These are phyloP conservation scores for Pterocles burchelli DNA, from an alignment of 2,113 vertebrate genomes.

Conservation along the genomic window DNA sequence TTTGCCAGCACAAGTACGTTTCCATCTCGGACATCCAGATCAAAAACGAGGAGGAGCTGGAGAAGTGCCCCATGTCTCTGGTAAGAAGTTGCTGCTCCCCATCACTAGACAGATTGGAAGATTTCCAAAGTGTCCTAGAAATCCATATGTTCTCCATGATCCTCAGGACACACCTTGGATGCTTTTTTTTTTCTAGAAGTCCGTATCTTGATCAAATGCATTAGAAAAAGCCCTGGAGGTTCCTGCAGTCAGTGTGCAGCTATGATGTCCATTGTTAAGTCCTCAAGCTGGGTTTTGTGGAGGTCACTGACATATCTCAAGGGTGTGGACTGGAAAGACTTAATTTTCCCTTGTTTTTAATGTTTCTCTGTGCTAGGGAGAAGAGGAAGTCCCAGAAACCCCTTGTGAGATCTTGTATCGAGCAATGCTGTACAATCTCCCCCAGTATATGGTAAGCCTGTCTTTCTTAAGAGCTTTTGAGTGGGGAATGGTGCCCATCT, in stretches of 20 bases:
- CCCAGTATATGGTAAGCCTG: slow-evolving; percentile 92
- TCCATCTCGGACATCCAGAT: slow-evolving; percentile 96
- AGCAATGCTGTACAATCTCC: slow-evolving; percentile 92
- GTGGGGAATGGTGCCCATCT: neutral
- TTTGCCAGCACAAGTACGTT: slow-evolving; percentile 91
- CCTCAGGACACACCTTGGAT: neutral
- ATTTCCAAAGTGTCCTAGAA: neutral
- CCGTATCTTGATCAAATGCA: neutral
- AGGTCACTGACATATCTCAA: neutral
- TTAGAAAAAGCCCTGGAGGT: neutral
- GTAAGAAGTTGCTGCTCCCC: slow-evolving; percentile 69
- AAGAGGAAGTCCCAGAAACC: slow-evolving; percentile 92
- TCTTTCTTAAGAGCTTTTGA: neutral
- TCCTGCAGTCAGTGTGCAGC: neutral
- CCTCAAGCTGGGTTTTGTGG: neutral
- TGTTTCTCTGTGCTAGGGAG: slow-evolving; percentile 77
- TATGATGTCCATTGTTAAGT: neutral
- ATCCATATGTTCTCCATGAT: accelerated
- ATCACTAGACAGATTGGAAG: neutral
- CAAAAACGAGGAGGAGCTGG: slow-evolving; percentile 90
- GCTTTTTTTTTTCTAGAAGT: neutral
- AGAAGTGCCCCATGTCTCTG: slow-evolving; percentile 93
- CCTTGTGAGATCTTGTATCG: slow-evolving; percentile 89
- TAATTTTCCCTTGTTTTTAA: neutral
- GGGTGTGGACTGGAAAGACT: neutral